Conservation (phyloP, 2,113 vertebrate genomes). For the Delphinapterus leucas region DNA sequence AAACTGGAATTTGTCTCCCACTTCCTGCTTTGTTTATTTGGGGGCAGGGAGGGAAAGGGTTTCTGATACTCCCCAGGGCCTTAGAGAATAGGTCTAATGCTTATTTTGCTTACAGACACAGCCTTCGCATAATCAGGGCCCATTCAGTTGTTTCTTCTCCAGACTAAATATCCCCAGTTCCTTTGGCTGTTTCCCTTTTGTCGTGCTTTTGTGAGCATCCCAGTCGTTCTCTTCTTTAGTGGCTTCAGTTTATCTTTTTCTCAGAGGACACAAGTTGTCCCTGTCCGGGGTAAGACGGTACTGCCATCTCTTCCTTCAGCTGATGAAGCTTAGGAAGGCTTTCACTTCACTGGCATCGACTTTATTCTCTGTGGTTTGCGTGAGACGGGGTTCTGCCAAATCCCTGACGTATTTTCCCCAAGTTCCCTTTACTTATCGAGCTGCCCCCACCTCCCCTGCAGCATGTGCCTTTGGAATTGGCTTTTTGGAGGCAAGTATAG, state of each 20-base stretch:
- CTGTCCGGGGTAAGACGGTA: background rate
- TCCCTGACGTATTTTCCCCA: background rate
- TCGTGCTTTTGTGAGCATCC: background rate
- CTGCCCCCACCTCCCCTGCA: background rate
- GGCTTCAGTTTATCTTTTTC: background rate
- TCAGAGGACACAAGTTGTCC: background rate
- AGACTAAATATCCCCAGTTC: background rate
- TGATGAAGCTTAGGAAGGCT: background rate
- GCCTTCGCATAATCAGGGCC: background rate
- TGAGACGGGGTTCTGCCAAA: background rate
- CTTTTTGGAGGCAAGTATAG: background rate
- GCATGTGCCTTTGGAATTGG: background rate
- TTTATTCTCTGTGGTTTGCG: background rate
- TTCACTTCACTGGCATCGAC: background rate
- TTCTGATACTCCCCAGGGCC: background rate
- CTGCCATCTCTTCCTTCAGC: background rate
- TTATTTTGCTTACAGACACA: background rate
- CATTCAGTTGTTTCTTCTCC: background rate
- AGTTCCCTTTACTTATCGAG: background rate
- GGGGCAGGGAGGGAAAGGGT: background rate
- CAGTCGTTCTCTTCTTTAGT: background rate
- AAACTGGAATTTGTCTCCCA: background rate
- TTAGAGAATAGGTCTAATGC: background rate
- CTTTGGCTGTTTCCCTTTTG: background rate
- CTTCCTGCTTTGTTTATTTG: background rate